A percentile compares a stretch with the other conserved stretches of the same genome.
These are phyloP conservation scores for Eupithecia subfuscata DNA, from an alignment of 2,888 invertebrate genomes.

Conservation along the genomic window DNA sequence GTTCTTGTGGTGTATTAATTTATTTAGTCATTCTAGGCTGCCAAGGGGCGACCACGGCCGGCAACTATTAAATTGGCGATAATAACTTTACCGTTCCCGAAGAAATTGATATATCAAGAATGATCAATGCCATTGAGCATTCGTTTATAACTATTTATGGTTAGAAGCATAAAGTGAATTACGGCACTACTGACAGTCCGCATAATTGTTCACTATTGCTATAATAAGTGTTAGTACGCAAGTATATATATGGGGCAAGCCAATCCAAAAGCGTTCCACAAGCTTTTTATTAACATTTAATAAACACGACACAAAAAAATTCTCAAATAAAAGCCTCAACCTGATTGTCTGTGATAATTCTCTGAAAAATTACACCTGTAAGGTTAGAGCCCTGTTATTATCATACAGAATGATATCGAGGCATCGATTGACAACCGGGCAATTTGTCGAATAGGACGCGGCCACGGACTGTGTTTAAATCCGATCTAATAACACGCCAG, in stretches of 20 bases:
- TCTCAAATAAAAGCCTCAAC: not conserved
- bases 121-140: constrained; percentile 50
- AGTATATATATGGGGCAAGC: not conserved
- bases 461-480: constrained; percentile 67
- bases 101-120: constrained; percentile 41
- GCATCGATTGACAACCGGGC: constrained; percentile 68
- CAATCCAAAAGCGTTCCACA: not conserved
- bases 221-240: not conserved
- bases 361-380: constrained; percentile 38
- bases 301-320: constrained; percentile 5
- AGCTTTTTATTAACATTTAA: not conserved
- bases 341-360: constrained; percentile 12
- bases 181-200: not conserved
- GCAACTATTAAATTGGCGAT: constrained; percentile 56
- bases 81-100: constrained; percentile 59
- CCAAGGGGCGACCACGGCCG: constrained; percentile 6
- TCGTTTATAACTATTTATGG: not conserved
- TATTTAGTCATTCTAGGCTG: constrained; percentile 59
- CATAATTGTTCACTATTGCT: not conserved
- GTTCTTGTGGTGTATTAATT: constrained; percentile 70
- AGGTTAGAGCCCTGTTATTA: constrained; percentile 37
- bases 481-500: constrained; percentile 75
- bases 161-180: not conserved
- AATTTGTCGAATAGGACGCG: constrained; percentile 73
- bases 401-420: constrained; percentile 61